These are phyloP conservation scores for Philypnodon macrostomus DNA, from an alignment of 2,797 vertebrate genomes.

Conservation along the genomic window DNA sequence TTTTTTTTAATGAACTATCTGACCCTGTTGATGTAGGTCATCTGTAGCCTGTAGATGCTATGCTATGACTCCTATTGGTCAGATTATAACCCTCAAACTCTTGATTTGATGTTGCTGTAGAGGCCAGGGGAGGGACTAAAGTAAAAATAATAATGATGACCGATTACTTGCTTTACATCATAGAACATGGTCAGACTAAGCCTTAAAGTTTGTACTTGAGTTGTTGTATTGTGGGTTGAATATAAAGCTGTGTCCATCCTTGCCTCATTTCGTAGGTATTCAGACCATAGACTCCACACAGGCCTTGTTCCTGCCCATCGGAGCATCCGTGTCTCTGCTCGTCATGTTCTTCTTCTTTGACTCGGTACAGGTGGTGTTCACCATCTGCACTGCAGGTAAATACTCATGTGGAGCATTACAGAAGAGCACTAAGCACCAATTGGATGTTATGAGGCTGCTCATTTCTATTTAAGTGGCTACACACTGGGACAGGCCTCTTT, in stretches of 20 bases:
- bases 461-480: constrained; percentile 18
- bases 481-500: constrained; percentile 11
- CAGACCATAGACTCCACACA: constrained; percentile 99
- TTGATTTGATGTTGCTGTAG: too few relatives aligned
- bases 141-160: too few relatives aligned
- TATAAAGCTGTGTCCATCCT: constrained; percentile 1
- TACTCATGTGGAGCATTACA: constrained; percentile 1
- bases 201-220: neutral
- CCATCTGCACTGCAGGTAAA: constrained; percentile 99
- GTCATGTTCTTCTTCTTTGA: constrained; percentile 99
- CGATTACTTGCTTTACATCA: too few relatives aligned
- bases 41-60: too few relatives aligned
- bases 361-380: constrained; percentile 99
- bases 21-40: too few relatives aligned
- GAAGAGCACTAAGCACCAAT: neutral
- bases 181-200: too few relatives aligned
- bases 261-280: constrained; percentile 83
- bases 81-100: too few relatives aligned
- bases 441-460: constrained; percentile 14
- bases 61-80: too few relatives aligned
- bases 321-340: constrained; percentile 95
- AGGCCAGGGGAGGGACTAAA: too few relatives aligned
- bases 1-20: too few relatives aligned
- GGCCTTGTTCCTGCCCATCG: constrained; percentile 95
- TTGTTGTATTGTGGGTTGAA: neutral